Conservation (phyloP, 1,140 invertebrate genomes). For the Drosophila insularis region DNA sequence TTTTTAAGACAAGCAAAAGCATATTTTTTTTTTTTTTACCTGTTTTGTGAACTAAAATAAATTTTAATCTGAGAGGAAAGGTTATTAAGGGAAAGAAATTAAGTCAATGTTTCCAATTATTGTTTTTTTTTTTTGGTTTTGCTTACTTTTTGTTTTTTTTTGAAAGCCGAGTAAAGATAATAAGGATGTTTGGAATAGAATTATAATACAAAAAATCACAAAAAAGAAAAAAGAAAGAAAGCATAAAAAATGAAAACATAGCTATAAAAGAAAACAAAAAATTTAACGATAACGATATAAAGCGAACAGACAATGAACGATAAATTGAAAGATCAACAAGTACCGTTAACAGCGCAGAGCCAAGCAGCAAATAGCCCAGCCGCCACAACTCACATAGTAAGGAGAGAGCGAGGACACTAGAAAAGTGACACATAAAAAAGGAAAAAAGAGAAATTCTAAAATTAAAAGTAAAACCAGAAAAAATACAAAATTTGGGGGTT, state of each 20-base stretch:
- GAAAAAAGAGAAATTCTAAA: conserved; percentile 11
- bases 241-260: conserved; percentile 37
- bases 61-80: background rate
- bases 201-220: conserved; percentile 48
- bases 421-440: conserved; percentile 13
- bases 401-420: conserved; percentile 18
- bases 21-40: background rate
- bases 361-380: conserved; percentile 60
- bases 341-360: conserved; percentile 47
- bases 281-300: conserved; percentile 59
- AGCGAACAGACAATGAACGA: conserved; percentile 52
- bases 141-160: background rate
- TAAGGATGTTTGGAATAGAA: conserved; percentile 12
- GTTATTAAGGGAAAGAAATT: background rate
- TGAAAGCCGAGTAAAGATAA: conserved; percentile 10
- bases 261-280: conserved; percentile 2
- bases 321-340: conserved; percentile 18
- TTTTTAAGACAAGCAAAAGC: background rate
- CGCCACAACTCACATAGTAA: conserved; percentile 51
- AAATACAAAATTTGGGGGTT: conserved; percentile 59
- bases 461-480: conserved; percentile 9
- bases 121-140: background rate
- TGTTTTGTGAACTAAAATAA: background rate
- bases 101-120: background rate
- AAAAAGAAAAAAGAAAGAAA: conserved; percentile 25